phyloP scores from a whole-genome alignment of 1,140 invertebrate genomes.

The Drosophila triauraria region DNA sequence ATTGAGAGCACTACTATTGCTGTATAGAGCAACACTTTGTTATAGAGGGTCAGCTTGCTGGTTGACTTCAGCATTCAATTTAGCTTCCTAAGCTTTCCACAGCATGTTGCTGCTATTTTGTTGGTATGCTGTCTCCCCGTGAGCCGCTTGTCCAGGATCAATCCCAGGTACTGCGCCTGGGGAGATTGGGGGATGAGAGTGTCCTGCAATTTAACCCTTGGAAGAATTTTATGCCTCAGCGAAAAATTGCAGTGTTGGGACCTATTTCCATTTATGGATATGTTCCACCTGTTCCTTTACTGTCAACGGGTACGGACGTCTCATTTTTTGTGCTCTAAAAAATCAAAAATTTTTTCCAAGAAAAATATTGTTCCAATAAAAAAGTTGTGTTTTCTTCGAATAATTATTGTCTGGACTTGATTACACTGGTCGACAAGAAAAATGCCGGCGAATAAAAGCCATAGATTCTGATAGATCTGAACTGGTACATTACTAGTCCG shows the following conservation, averaged over 20 bases:
- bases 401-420: too few species aligned
- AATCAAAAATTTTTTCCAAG: too few species aligned
- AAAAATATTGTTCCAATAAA: too few species aligned
- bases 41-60: not conserved
- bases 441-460: too few species aligned
- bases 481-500: too few species aligned
- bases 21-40: not conserved
- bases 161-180: not conserved
- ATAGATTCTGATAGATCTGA: too few species aligned
- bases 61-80: not conserved
- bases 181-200: not conserved
- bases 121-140: not conserved
- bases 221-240: not conserved
- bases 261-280: not conserved
- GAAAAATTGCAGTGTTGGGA: not conserved
- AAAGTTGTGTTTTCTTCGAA: too few species aligned
- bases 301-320: too few species aligned
- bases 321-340: too few species aligned
- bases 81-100: not conserved
- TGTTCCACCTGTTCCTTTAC: not conserved
- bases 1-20: not conserved
- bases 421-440: too few species aligned
- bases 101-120: not conserved
- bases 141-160: not conserved
- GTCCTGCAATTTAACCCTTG: too few species aligned